phyloP scores from a whole-genome alignment of 2,797 vertebrate genomes.

The Geotria australis region DNA sequence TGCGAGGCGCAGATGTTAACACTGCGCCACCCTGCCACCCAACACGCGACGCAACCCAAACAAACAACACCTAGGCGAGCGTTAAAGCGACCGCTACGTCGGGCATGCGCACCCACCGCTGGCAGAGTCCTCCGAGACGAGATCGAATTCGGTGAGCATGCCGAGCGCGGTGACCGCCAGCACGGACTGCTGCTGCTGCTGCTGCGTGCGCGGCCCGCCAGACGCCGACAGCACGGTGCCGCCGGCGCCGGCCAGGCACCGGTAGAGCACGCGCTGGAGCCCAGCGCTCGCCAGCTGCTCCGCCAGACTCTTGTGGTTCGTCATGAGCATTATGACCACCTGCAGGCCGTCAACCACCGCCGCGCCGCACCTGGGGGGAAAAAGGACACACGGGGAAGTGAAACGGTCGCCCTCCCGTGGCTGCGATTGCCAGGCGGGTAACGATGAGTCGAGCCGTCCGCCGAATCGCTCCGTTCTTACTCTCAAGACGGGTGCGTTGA shows the following conservation, averaged over 20 bases:
- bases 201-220: too few species aligned
- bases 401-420: too few species aligned
- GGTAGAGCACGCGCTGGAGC: conserved; percentile 19
- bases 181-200: conserved; percentile 1
- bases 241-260: conserved; percentile 14
- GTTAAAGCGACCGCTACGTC: too few species aligned
- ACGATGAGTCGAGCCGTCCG: background rate
- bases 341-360: conserved; percentile 44
- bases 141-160: too few species aligned
- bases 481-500: too few species aligned
- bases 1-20: too few species aligned
- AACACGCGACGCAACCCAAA: too few species aligned
- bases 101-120: too few species aligned
- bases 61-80: too few species aligned
- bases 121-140: too few species aligned
- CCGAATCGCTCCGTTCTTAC: background rate
- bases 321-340: conserved; percentile 38
- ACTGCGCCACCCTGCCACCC: too few species aligned
- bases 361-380: conserved; percentile 20
- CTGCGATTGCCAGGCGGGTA: background rate
- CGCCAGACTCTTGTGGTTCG: conserved; percentile 35
- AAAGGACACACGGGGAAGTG: background rate
- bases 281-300: conserved; percentile 33
- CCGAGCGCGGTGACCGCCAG: conserved; percentile 25
- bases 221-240: conserved; percentile 2